Evolutionary conservation across 1,140 invertebrate genomes (phyloP).

Genomic region (Camponotus vicinus): DNA sequence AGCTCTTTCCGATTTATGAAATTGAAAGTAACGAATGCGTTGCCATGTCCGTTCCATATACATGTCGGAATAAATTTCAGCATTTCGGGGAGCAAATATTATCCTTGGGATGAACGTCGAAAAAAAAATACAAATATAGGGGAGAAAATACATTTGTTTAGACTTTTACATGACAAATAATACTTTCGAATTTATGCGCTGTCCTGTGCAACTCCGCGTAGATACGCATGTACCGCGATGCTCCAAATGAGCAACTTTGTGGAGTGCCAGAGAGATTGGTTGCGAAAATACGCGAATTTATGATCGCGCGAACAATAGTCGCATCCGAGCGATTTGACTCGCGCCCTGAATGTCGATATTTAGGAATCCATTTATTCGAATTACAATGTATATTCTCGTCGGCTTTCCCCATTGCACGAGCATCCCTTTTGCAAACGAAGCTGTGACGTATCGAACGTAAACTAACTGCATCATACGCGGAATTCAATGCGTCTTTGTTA

Average conservation of each 20-base stretch:
- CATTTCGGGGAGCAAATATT: neutral
- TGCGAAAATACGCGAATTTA: conserved; percentile 62
- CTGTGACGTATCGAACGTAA: conserved; percentile 16
- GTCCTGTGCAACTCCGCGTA: conserved; percentile 3
- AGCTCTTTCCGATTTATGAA: neutral
- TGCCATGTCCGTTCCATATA: neutral
- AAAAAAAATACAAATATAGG: conserved; percentile 20
- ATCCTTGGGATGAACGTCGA: neutral
- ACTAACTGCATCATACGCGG: neutral
- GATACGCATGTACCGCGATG: neutral
- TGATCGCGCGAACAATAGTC: conserved; percentile 49
- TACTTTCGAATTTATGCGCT: conserved; percentile 8
- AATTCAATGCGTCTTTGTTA: conserved; percentile 23
- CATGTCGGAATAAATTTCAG: neutral
- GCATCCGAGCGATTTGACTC: conserved; percentile 41
- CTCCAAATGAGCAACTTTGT: conserved; percentile 37
- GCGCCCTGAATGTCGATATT: conserved; percentile 59
- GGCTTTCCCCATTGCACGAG: neutral
- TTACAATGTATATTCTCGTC: conserved; percentile 31
- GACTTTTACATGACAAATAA: conserved; percentile 61
- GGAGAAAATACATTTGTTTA: conserved; percentile 41
- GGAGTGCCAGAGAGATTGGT: conserved; percentile 25
- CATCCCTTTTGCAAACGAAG: neutral
- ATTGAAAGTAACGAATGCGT: neutral
- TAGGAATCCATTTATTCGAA: conserved; percentile 44